Evolutionary conservation across 1,140 invertebrate genomes (phyloP).

Genomic region (Hyles vespertilio): DNA sequence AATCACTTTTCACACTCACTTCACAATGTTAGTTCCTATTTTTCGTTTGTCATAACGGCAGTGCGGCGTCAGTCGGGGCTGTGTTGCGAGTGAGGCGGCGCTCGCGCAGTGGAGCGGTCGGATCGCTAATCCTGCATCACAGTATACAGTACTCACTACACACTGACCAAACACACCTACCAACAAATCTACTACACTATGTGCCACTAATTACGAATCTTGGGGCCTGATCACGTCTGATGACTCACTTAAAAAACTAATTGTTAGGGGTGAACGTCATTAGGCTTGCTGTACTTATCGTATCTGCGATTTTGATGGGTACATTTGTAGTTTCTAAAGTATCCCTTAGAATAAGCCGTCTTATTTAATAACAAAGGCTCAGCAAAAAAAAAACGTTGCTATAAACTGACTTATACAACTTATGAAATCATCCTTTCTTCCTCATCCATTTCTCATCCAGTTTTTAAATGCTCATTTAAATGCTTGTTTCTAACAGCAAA

Average conservation of each 20-base stretch:
- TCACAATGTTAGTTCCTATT: slow-evolving; percentile 40
- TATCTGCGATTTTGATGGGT: no score
- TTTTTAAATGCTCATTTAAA: no score
- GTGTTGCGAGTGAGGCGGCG: slow-evolving; percentile 54
- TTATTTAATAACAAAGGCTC: no score
- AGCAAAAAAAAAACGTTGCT: no score
- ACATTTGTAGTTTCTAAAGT: no score
- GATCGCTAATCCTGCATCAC: slow-evolving; percentile 50
- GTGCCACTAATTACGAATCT: slow-evolving; percentile 5
- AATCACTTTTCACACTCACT: slow-evolving; percentile 45
- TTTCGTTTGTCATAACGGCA: slow-evolving; percentile 21
- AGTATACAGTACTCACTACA: slow-evolving; percentile 12
- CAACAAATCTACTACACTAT: slow-evolving; percentile 21
- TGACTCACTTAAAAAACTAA: not conserved
- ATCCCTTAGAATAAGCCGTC: no score
- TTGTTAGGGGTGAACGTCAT: no score
- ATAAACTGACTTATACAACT: no score
- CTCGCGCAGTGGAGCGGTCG: slow-evolving; percentile 44
- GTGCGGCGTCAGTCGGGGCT: slow-evolving; percentile 39
- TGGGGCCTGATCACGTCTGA: slow-evolving; percentile 3
- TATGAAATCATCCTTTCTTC: no score
- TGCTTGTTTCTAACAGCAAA: no score
- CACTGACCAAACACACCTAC: slow-evolving; percentile 44
- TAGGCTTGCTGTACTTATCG: no score
- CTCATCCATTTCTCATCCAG: no score